Percentiles rank a stretch among this genome's conserved stretches.
Evolutionary conservation across 1,140 invertebrate species (phyloP).

Genomic region (Drosophila pectinifera): DNA sequence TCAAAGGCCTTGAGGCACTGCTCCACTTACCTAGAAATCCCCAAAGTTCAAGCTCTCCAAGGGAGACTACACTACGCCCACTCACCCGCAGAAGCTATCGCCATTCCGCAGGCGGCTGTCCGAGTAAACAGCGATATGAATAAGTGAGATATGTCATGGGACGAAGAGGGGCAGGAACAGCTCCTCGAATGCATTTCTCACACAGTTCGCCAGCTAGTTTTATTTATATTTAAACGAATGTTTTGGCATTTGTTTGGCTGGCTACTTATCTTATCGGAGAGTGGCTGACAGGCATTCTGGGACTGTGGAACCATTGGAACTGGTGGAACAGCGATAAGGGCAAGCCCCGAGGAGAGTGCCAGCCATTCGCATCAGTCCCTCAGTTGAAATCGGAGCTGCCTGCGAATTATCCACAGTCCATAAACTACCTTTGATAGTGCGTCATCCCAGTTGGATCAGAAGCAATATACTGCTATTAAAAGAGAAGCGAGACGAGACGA

Average conservation of each 20-base stretch:
- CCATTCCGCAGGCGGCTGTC: not conserved
- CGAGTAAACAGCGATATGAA: constrained; percentile 24
- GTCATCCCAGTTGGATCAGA: constrained; percentile 34
- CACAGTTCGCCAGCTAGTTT: constrained; percentile 7
- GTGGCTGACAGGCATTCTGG: constrained; percentile 7
- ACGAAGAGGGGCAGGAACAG: not conserved
- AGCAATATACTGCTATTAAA: not conserved
- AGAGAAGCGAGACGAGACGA: constrained; percentile 3
- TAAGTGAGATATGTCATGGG: not conserved
- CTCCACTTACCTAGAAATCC: constrained; percentile 30
- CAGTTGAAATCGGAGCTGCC: constrained; percentile 64
- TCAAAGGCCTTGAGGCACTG: constrained; percentile 16
- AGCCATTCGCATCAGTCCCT: constrained; percentile 31
- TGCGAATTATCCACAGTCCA: constrained; percentile 50
- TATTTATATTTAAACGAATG: constrained; percentile 23
- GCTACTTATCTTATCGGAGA: constrained; percentile 55
- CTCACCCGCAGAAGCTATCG: constrained; percentile 16
- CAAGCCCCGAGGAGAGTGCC: constrained; percentile 17
- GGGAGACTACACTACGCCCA: too few species aligned
- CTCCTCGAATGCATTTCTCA: constrained; percentile 17
- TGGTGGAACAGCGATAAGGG: constrained; percentile 45
- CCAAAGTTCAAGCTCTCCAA: constrained; percentile 15
- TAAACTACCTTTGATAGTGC: constrained; percentile 33
- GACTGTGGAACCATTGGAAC: constrained; percentile 27
- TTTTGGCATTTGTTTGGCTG: constrained; percentile 33